Evolutionary conservation across 1,140 invertebrate species (phyloP).

Genomic region (Oppia nitens): DNA sequence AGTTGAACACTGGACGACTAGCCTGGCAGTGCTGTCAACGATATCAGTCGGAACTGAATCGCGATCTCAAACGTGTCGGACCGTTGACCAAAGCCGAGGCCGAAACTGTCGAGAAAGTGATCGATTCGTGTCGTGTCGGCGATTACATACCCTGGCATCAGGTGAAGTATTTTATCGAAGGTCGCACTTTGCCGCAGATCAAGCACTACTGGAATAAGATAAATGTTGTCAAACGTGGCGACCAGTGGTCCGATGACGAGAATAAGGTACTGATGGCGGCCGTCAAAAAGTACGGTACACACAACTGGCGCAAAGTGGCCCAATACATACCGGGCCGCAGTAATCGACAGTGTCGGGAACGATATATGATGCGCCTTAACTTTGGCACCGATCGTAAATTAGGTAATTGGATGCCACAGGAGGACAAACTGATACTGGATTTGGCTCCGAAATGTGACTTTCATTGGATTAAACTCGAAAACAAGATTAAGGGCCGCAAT

Average conservation of each 20-base stretch:
- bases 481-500: background rate
- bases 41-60: conserved; percentile 15
- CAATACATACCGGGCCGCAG: conserved; percentile 9
- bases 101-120: background rate
- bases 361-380: conserved; percentile 10
- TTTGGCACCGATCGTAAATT: conserved; percentile 3
- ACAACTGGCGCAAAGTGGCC: conserved; percentile 1
- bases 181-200: conserved; percentile 7
- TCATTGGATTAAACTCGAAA: background rate
- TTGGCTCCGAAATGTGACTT: background rate
- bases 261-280: conserved; percentile 13
- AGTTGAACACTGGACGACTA: conserved; percentile 9
- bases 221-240: background rate
- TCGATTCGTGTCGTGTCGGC: conserved; percentile 1
- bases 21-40: conserved; percentile 17
- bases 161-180: conserved; percentile 11
- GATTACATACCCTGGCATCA: conserved; percentile 18
- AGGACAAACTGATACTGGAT: conserved; percentile 3
- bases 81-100: conserved; percentile 9
- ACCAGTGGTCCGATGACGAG: conserved; percentile 10
- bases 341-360: conserved; percentile 17
- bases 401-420: conserved; percentile 5
- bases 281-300: background rate
- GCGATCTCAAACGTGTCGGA: background rate
- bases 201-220: conserved; percentile 11